These are phyloP conservation scores for Metallyticus violacea DNA, from an alignment of 2,888 invertebrate genomes.

Conservation along the genomic window DNA sequence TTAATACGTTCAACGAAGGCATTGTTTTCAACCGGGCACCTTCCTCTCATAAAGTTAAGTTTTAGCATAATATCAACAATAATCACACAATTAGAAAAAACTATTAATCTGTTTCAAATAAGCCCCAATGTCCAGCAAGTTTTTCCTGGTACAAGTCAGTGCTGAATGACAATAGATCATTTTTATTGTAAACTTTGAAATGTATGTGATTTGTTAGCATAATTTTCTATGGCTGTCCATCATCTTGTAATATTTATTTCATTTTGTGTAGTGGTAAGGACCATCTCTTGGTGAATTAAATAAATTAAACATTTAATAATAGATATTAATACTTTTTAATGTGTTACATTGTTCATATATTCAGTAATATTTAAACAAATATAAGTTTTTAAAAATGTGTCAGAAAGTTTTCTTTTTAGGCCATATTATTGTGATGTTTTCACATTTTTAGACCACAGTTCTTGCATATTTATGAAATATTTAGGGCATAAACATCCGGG, in stretches of 20 bases:
- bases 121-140: neutral
- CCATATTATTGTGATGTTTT: too few species aligned
- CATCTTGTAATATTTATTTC: neutral
- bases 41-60: neutral
- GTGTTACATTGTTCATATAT: too few species aligned
- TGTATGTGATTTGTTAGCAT: neutral
- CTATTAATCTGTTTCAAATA: neutral
- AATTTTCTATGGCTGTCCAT: neutral
- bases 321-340: too few species aligned
- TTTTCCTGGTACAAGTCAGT: neutral
- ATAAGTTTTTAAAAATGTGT: too few species aligned
- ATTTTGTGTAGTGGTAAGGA: neutral
- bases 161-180: neutral
- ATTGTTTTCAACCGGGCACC: neutral
- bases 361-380: too few species aligned
- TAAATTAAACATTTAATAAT: too few species aligned
- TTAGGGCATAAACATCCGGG: too few species aligned
- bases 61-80: neutral
- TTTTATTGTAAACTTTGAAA: neutral
- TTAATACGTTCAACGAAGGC: neutral
- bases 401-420: too few species aligned
- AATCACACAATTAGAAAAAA: neutral
- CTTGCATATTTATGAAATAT: too few species aligned
- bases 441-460: too few species aligned
- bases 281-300: neutral